phyloP scores from a whole-genome alignment of 2,888 invertebrate species.

The Leuctra nigra region DNA sequence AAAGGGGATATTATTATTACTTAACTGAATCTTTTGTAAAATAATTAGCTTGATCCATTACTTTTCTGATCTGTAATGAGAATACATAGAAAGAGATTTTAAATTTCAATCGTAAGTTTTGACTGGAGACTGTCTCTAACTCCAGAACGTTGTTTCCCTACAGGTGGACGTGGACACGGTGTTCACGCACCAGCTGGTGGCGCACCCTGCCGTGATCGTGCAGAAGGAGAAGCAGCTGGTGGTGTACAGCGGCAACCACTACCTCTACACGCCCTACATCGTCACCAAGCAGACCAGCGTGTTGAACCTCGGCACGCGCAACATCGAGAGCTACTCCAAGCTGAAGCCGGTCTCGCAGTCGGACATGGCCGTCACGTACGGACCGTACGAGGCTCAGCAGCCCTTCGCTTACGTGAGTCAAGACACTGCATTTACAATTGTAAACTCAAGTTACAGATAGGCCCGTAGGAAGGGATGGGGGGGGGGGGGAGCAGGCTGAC shows the following conservation, averaged over 20 bases:
- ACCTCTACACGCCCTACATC: constrained; percentile 76
- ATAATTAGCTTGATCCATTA: no score
- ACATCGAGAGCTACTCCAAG: constrained; percentile 75
- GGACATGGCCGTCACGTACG: constrained; percentile 79
- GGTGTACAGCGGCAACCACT: constrained; percentile 75
- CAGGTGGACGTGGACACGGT: constrained; percentile 59
- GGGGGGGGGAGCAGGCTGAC: no score
- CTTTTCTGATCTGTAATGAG: no score
- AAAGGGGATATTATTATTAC: no score
- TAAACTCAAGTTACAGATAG: no score
- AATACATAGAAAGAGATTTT: no score
- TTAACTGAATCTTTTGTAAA: no score
- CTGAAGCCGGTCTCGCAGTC: constrained; percentile 70
- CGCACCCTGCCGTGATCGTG: constrained; percentile 81
- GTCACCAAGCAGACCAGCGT: constrained; percentile 75
- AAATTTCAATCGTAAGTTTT: no score
- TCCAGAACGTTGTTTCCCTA: constrained; percentile 16
- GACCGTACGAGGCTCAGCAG: constrained; percentile 73
- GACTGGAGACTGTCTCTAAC: no score
- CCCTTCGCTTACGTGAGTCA: constrained; percentile 43
- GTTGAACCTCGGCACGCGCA: constrained; percentile 68
- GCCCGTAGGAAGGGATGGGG: no score
- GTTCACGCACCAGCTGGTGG: constrained; percentile 65
- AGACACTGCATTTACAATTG: no score
- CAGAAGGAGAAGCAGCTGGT: constrained; percentile 95